These are phyloP conservation scores for Chromobotia macracanthus DNA, from an alignment of 2,797 vertebrate species.

Conservation along the genomic window DNA sequence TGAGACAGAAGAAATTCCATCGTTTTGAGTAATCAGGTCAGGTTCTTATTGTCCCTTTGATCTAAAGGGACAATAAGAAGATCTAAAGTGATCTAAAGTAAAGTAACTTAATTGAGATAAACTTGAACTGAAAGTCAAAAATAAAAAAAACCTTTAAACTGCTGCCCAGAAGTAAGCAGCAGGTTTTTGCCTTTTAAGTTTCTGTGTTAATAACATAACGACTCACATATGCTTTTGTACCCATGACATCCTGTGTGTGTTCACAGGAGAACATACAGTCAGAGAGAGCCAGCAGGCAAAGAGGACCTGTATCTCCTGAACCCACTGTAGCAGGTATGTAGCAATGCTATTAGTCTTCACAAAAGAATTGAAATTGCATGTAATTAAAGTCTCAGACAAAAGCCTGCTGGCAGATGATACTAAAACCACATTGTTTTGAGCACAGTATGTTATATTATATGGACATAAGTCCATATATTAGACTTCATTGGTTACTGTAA, in stretches of 20 bases:
- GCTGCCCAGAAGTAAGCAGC: not conserved
- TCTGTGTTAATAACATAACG: not conserved
- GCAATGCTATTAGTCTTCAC: not conserved
- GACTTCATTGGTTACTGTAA: not conserved
- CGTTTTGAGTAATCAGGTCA: not conserved
- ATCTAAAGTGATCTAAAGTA: not conserved
- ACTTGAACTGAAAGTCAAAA: not conserved
- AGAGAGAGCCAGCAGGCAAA: conserved; percentile 43
- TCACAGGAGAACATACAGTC: conserved; percentile 70
- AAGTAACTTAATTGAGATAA: not conserved
- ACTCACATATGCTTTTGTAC: not conserved
- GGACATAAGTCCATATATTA: not conserved
- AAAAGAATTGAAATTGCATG: not conserved
- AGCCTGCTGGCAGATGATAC: not conserved
- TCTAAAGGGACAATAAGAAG: too few relatives aligned
- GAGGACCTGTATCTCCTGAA: conserved; percentile 56
- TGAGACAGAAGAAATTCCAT: not conserved
- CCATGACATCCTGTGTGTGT: conserved; percentile 28
- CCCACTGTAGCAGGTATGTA: conserved; percentile 75
- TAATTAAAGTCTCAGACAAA: conserved; percentile 8
- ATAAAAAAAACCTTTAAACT: not conserved
- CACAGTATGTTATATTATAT: too few relatives aligned
- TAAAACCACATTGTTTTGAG: not conserved
- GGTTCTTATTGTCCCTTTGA: not conserved
- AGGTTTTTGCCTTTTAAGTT: not conserved